A percentile compares a stretch with the other conserved stretches of the same genome.
These are phyloP conservation scores for Heterotis niloticus DNA, from an alignment of 2,113 vertebrate genomes.

Conservation along the genomic window DNA sequence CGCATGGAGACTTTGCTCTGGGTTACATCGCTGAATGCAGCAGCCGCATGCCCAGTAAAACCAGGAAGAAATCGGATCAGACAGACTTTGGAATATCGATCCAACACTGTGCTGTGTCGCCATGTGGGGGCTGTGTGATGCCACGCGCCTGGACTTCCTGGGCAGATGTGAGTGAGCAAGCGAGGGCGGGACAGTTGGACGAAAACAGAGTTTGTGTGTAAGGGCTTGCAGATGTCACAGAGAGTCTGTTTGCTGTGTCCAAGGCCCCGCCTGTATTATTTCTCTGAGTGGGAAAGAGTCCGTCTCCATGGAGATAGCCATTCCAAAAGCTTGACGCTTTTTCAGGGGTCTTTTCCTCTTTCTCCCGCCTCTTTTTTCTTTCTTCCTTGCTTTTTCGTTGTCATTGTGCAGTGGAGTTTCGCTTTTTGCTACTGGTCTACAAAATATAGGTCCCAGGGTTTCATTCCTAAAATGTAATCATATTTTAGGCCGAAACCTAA, in stretches of 20 bases:
- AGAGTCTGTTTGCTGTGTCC: conserved; percentile 37
- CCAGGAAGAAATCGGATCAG: not conserved
- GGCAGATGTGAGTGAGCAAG: not conserved
- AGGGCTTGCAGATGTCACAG: conserved; percentile 33
- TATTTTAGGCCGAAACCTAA: no score
- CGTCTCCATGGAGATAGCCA: conserved; percentile 34
- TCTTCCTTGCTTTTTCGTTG: conserved; percentile 22
- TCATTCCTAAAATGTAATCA: no score
- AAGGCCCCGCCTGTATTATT: conserved; percentile 34
- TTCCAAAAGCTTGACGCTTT: conserved; percentile 34
- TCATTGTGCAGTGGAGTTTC: not conserved
- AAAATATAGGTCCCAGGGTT: no score
- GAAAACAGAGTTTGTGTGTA: conserved; percentile 32
- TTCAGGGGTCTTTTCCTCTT: not conserved
- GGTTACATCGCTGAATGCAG: not conserved
- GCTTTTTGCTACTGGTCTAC: not conserved
- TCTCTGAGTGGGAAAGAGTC: conserved; percentile 27
- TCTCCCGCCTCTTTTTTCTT: not conserved
- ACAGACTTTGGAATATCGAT: not conserved
- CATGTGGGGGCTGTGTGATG: not conserved
- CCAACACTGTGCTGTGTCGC: not conserved
- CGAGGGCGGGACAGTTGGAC: not conserved
- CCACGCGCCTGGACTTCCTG: no score
- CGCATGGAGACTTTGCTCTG: not conserved
- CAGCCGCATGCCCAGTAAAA: not conserved